Percentiles rank a stretch among this genome's conserved stretches.
phyloP scores from a whole-genome alignment of 2,888 invertebrate species.

The Athalia cordata region DNA sequence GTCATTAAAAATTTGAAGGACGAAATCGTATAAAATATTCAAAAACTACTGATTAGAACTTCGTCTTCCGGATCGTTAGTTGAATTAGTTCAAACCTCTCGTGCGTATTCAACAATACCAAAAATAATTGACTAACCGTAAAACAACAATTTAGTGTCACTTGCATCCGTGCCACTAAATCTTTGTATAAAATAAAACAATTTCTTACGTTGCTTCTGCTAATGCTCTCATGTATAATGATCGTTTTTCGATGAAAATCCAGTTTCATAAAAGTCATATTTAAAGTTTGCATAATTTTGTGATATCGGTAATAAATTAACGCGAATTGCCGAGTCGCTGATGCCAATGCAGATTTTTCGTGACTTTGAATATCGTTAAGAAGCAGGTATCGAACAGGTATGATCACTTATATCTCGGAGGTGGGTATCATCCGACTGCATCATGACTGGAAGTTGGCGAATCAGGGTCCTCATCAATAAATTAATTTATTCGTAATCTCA shows the following conservation, averaged over 20 bases:
- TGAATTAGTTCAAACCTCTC: no score
- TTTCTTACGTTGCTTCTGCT: no score
- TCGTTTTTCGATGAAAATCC: neutral
- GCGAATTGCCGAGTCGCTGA: neutral
- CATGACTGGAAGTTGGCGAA: constrained; percentile 48
- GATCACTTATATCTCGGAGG: constrained; percentile 8
- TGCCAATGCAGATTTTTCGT: neutral
- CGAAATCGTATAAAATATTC: no score
- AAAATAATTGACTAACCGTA: neutral
- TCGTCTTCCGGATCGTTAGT: no score
- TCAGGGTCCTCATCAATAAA: constrained; percentile 4
- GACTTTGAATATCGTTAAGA: neutral
- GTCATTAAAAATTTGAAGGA: no score
- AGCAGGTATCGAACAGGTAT: neutral
- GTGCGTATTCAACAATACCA: no score
- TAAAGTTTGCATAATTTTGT: neutral
- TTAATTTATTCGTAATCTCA: constrained; percentile 33
- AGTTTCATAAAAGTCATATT: neutral
- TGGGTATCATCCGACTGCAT: constrained; percentile 53
- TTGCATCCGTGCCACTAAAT: no score
- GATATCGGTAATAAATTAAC: neutral
- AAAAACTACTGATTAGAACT: no score
- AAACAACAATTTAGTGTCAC: no score
- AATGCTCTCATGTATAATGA: neutral
- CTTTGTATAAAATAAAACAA: no score